These are phyloP conservation scores for Parazoanthus atlanticus DNA, from an alignment of 92 coral and sea anemone genomes.

Conservation along the genomic window DNA sequence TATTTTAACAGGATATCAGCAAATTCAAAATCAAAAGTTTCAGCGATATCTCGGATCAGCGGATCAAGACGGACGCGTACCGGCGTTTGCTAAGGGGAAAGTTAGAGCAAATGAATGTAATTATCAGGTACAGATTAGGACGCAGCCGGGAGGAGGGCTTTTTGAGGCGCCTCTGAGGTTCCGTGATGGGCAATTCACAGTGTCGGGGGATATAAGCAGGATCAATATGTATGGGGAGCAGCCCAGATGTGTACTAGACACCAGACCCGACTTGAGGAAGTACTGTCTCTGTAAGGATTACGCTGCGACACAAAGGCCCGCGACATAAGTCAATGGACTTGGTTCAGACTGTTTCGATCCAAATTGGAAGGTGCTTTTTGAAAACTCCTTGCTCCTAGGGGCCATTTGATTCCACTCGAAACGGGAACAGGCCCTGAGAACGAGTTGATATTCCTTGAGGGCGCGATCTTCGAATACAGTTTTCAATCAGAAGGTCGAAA, in stretches of 20 bases:
- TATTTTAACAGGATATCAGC: conserved; percentile 74
- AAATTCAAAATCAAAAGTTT: conserved; percentile 73
- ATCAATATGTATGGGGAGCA: conserved; percentile 88
- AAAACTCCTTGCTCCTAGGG: no score
- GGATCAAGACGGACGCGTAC: conserved; percentile 86
- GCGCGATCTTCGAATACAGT: no score
- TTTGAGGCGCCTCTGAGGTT: conserved; percentile 79
- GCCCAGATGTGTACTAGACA: conserved; percentile 80
- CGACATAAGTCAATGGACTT: not conserved
- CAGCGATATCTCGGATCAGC: conserved; percentile 74
- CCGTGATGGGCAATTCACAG: conserved; percentile 57
- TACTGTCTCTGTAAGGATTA: conserved; percentile 79
- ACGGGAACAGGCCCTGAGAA: no score
- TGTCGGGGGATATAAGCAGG: conserved; percentile 80
- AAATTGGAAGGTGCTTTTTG: no score
- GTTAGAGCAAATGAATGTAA: conserved; percentile 63
- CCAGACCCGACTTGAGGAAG: conserved; percentile 81
- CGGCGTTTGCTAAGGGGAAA: conserved; percentile 65
- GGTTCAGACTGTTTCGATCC: no score
- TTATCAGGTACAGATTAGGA: conserved; percentile 76
- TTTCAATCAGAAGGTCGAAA: no score
- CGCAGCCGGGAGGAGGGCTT: conserved; percentile 81
- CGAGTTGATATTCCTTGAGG: no score
- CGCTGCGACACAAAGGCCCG: not conserved
- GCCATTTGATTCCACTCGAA: no score